Evolutionary conservation across 2,888 invertebrate genomes (phyloP).

Genomic region (Platycheirus albimanus): DNA sequence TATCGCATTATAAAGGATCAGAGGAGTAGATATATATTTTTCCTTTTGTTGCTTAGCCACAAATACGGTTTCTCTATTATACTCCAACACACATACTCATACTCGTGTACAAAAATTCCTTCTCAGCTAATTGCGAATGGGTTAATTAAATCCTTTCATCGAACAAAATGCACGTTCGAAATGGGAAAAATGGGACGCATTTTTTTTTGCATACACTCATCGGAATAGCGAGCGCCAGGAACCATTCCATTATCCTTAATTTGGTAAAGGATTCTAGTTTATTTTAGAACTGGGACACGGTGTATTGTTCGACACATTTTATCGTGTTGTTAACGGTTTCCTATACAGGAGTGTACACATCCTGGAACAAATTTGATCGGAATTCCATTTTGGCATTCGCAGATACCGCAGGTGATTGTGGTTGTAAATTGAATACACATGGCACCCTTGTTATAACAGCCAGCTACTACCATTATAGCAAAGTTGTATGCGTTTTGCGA

Average conservation of each 20-base stretch:
- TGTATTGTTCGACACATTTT: slow-evolving; percentile 35
- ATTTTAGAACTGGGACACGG: not conserved
- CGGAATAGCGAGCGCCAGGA: not conserved
- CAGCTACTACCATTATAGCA: not conserved
- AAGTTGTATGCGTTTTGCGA: not conserved
- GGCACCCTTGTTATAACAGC: not conserved
- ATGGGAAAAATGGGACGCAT: not conserved
- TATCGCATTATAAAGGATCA: not conserved
- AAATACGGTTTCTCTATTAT: not conserved
- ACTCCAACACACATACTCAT: slow-evolving; percentile 7
- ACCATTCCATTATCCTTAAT: slow-evolving; percentile 13
- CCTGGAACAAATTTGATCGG: slow-evolving; percentile 17
- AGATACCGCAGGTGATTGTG: slow-evolving; percentile 33
- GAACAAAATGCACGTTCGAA: slow-evolving; percentile 14
- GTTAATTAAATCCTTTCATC: slow-evolving; percentile 52
- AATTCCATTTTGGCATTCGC: slow-evolving; percentile 32
- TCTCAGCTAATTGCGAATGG: slow-evolving; percentile 54
- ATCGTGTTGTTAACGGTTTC: slow-evolving; percentile 28
- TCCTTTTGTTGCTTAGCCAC: slow-evolving; percentile 12
- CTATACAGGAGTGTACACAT: not conserved
- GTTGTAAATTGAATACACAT: slow-evolving; percentile 26
- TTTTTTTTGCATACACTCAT: slow-evolving; percentile 1
- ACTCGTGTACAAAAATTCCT: too few relatives aligned
- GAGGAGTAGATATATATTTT: not conserved
- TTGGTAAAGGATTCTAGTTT: not conserved